A percentile compares a stretch with the other conserved stretches of the same genome.
Conservation (phyloP, 2,113 vertebrate species). For the Pachyramphus minor region DNA sequence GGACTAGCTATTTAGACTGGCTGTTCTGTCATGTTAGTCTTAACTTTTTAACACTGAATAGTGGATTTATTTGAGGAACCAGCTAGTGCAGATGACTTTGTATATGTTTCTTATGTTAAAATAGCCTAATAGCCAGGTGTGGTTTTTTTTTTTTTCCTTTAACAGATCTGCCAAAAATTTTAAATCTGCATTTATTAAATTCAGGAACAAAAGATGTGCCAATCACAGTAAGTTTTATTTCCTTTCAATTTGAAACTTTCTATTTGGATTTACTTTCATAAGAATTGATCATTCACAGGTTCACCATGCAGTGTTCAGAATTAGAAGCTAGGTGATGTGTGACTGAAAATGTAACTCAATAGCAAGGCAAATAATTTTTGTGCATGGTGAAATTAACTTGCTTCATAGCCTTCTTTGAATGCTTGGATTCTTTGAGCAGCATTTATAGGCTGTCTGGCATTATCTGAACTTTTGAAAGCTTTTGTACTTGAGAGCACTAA, state of each 20-base stretch:
- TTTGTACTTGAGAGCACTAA: neutral
- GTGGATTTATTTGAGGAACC: neutral
- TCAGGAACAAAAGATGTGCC: conserved; percentile 98
- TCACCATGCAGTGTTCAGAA: neutral
- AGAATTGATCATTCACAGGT: neutral
- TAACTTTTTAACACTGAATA: neutral
- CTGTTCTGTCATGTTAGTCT: neutral
- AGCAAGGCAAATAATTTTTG: neutral
- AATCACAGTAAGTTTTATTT: conserved; percentile 87
- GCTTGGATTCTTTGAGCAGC: neutral
- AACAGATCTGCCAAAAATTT: conserved; percentile 93
- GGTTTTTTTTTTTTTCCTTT: conserved; percentile 50
- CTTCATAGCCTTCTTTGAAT: neutral
- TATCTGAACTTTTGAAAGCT: neutral
- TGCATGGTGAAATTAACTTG: neutral
- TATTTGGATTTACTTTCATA: neutral
- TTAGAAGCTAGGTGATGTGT: neutral
- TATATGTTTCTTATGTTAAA: neutral
- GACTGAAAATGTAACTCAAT: neutral
- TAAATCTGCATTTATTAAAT: conserved; percentile 98
- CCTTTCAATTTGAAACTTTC: conserved; percentile 30
- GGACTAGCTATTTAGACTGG: neutral
- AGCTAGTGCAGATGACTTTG: neutral
- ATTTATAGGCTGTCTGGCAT: neutral
- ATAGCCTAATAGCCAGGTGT: conserved; percentile 15